These are phyloP conservation scores for Drosophila pandora DNA, from an alignment of 1,140 invertebrate genomes.

Conservation along the genomic window DNA sequence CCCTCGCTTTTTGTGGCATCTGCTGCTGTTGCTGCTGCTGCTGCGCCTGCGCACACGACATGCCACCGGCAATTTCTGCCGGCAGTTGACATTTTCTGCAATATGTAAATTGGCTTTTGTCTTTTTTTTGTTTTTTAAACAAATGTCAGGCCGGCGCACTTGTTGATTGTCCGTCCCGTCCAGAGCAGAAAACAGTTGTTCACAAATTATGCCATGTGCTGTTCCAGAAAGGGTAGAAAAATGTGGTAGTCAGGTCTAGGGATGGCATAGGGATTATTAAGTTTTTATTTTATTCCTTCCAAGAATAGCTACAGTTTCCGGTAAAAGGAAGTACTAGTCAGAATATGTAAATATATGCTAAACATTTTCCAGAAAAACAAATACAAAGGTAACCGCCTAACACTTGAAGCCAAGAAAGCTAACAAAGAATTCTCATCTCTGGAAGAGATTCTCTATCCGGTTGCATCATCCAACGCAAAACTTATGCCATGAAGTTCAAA, in stretches of 20 bases:
- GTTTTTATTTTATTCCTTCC: no score
- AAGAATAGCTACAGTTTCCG: no score
- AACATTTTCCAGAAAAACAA: no score
- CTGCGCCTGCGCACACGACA: constrained; percentile 44
- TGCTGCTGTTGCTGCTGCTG: constrained; percentile 27
- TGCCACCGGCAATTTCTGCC: constrained; percentile 30
- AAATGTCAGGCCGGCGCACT: constrained; percentile 39
- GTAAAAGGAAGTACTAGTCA: not conserved
- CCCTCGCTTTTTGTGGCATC: constrained; percentile 35
- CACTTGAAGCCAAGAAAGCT: not conserved
- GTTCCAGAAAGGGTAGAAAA: not conserved
- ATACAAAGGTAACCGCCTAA: not conserved
- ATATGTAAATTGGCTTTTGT: constrained; percentile 44
- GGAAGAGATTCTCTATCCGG: not conserved
- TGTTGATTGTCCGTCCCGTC: constrained; percentile 23
- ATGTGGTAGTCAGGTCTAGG: not conserved
- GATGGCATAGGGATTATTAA: not conserved
- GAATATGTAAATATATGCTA: not conserved
- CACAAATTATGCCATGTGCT: constrained; percentile 39
- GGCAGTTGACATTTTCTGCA: constrained; percentile 38
- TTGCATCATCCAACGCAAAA: not conserved
- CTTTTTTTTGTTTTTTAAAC: constrained; percentile 14
- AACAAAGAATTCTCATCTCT: not conserved
- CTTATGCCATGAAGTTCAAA: constrained; percentile 30
- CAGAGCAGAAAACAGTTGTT: constrained; percentile 28